Percentiles rank a stretch among this genome's conserved stretches.
Evolutionary conservation across 2,113 vertebrate species (phyloP).

Genomic region (Mobula hypostoma): DNA sequence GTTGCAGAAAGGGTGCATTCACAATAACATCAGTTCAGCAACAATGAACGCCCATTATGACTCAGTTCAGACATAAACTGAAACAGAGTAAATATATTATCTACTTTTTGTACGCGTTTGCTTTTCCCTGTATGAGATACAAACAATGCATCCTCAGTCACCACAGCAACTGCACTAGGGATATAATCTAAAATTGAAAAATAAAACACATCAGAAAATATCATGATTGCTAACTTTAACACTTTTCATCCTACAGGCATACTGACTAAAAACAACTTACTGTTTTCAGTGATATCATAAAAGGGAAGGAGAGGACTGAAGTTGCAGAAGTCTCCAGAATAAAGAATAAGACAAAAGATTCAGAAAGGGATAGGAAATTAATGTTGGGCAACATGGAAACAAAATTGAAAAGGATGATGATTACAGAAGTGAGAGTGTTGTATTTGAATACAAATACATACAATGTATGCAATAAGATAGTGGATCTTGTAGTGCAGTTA

Average conservation of each 20-base stretch:
- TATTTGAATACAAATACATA: too few species aligned
- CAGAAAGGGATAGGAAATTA: too few species aligned
- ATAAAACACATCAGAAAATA: neutral
- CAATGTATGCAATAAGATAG: too few species aligned
- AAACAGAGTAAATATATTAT: neutral
- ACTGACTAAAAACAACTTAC: neutral
- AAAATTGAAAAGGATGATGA: too few species aligned
- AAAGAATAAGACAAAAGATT: too few species aligned
- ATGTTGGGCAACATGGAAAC: too few species aligned
- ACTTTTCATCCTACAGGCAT: neutral
- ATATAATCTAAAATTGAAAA: neutral
- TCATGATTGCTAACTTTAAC: neutral
- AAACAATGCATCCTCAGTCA: neutral
- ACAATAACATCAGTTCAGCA: slow-evolving; percentile 23
- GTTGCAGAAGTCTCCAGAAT: too few species aligned
- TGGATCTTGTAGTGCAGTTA: too few species aligned
- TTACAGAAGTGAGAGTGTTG: too few species aligned
- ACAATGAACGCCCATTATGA: neutral
- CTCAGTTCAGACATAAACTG: neutral
- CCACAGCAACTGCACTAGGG: neutral
- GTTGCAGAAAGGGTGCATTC: neutral
- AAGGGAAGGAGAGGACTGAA: neutral
- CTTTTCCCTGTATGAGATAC: neutral
- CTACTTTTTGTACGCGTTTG: neutral
- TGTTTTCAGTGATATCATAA: neutral